Conservation (phyloP, 2,797 vertebrate genomes). For the Sciaenops ocellatus region DNA sequence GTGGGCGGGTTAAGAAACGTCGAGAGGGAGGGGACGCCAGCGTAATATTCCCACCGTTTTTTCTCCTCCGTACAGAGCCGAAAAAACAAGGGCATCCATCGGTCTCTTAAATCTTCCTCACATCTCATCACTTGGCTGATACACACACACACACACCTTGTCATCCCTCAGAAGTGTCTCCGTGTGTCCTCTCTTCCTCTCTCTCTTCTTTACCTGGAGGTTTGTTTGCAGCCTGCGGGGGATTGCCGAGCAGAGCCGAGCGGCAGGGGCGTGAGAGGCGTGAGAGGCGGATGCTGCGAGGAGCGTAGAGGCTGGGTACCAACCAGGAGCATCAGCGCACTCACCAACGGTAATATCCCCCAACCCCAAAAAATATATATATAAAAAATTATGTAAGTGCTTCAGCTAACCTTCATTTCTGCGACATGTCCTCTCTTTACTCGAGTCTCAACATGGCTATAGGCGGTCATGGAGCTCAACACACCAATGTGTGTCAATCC, state of each 20-base stretch:
- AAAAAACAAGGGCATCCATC: conserved; percentile 82
- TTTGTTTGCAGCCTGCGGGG: conserved; percentile 44
- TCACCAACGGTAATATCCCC: conserved; percentile 81
- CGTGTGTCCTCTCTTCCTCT: conserved; percentile 15
- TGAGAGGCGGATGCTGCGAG: conserved; percentile 85
- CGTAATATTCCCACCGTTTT: conserved; percentile 75
- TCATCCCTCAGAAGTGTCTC: background rate
- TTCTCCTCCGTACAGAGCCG: conserved; percentile 49
- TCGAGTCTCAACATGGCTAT: conserved; percentile 11
- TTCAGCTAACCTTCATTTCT: conserved; percentile 35
- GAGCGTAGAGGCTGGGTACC: conserved; percentile 82
- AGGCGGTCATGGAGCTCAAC: conserved; percentile 23
- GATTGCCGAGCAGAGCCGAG: conserved; percentile 64
- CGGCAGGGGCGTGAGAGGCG: conserved; percentile 82
- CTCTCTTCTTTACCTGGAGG: conserved; percentile 46
- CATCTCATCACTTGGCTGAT: conserved; percentile 8
- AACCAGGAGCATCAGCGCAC: conserved; percentile 78
- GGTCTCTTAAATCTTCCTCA: conserved; percentile 40
- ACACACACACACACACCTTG: background rate
- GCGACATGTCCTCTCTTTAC: conserved; percentile 48
- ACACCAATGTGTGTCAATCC: conserved; percentile 50
- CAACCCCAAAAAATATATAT: too few species aligned
- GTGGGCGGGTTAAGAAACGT: conserved; percentile 86
- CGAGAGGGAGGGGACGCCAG: conserved; percentile 83
- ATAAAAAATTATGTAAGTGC: background rate